phyloP scores from a whole-genome alignment of 2,113 vertebrate genomes.

The Strix aluco region DNA sequence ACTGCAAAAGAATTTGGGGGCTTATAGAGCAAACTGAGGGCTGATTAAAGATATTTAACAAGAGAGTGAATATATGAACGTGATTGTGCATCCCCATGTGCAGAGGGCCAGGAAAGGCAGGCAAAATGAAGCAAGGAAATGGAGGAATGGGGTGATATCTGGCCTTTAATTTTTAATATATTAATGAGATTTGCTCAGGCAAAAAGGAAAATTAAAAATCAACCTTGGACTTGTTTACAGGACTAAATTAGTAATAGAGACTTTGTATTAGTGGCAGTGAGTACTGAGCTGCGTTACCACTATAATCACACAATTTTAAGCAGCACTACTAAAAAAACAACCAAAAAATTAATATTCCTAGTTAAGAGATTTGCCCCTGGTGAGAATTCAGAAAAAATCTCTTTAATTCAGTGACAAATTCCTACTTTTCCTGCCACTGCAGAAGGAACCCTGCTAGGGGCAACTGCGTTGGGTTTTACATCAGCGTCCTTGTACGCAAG shows the following conservation, averaged over 20 bases:
- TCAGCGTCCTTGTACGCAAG: not conserved
- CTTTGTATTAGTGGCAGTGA: not conserved
- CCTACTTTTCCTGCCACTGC: not conserved
- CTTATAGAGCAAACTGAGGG: not conserved
- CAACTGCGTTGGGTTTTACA: not conserved
- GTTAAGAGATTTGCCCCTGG: not conserved
- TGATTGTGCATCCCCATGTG: not conserved
- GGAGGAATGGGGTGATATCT: not conserved
- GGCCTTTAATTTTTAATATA: not conserved
- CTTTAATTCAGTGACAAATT: not conserved
- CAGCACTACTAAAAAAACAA: not conserved
- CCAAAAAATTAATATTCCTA: not conserved
- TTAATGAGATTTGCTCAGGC: not conserved
- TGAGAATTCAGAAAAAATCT: not conserved
- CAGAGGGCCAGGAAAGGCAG: not conserved
- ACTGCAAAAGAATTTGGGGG: not conserved
- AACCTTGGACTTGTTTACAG: not conserved
- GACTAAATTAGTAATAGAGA: not conserved
- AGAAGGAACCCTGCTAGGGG: not conserved
- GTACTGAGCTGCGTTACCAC: not conserved
- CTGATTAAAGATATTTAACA: not conserved
- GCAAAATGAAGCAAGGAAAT: not conserved
- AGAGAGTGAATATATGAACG: not conserved
- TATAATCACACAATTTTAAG: not conserved
- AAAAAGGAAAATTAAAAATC: not conserved